Base-by-base conservation (phyloP, 2,113 vertebrate species). In the Dasypus novemcinctus region DNA sequence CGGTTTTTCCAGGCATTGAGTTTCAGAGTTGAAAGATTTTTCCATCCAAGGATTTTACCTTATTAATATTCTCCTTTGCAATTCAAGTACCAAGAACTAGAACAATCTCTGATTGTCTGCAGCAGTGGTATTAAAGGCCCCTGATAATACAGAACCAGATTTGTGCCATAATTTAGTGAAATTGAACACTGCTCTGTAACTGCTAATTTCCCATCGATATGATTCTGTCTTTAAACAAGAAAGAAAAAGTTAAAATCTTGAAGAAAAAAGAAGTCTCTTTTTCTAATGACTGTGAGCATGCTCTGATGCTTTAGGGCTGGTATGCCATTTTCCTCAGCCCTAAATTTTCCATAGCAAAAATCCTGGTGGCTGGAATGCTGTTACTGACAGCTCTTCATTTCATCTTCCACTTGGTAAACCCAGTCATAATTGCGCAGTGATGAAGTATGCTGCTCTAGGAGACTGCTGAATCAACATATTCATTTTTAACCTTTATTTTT, bases 191-290 rank as follows among this genome's bases (percentile, higher is more conserved):
- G 68, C 93, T 87, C 96, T 96, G 63, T 90, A 95, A 96, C 91
- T 97, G 88, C 93, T 97, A 98, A 98, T 98, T 98, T 97, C 97
- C 98, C 97, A 98, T 98, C 59, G 84, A 97, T 90, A 94, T 98
- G 96, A 97, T 98, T 93, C 95, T 98, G 82, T 96, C 61, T 97
- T 96, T 97, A 97, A 97, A 89, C 82, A 97, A 96, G 87, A 96
- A 98, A 98, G 96, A 95, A 97, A 98, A 98, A 98, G 96, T 95
- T 97, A 97, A 98, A 98, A 93, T 95, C 82, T 87, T 89, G n/a
- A 68, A 9, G 92, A 54, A 66, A 87, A 90, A 93, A 63, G n/a
- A 84, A 88, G 52, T 36, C 38, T 14, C 7, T 74, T 88, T 80
- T 85, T 72, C 64, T 95, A 95, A 83, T 83, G 91, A 76, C 75